These are phyloP conservation scores for Tigriopus japonicus DNA, from an alignment of 1,140 invertebrate genomes.

Conservation along the genomic window DNA sequence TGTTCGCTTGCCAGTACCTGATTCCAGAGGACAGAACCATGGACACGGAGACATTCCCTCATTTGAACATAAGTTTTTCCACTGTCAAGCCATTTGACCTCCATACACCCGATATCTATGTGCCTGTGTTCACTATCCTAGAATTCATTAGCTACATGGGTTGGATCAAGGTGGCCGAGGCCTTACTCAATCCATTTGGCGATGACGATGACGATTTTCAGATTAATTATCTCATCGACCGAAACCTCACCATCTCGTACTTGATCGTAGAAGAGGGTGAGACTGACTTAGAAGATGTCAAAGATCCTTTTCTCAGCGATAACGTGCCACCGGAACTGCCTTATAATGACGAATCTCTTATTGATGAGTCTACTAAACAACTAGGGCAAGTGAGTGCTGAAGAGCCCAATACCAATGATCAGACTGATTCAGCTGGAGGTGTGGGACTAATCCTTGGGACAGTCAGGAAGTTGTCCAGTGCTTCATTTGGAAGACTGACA, in stretches of 20 bases:
- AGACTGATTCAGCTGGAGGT: too few relatives aligned
- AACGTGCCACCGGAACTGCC: conserved; percentile 1
- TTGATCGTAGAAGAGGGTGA: conserved; percentile 14
- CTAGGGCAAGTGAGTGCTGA: too few relatives aligned
- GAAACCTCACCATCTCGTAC: conserved; percentile 13
- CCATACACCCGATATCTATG: conserved; percentile 28
- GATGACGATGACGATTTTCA: conserved; percentile 91
- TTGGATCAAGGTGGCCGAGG: conserved; percentile 85
- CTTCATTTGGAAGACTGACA: too few relatives aligned
- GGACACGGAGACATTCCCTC: conserved; percentile 17
- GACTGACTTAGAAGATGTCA: conserved; percentile 2
- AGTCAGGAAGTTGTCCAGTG: too few relatives aligned
- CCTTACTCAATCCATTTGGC: conserved; percentile 75
- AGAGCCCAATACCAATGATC: too few relatives aligned
- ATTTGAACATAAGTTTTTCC: background rate
- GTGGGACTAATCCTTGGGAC: too few relatives aligned
- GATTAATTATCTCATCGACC: conserved; percentile 13
- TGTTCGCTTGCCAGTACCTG: conserved; percentile 63
- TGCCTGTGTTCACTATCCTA: conserved; percentile 34
- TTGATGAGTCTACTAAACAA: too few relatives aligned
- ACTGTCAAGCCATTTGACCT: conserved; percentile 16
- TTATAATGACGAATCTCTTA: background rate
- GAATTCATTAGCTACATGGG: conserved; percentile 88
- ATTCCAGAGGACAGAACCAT: conserved; percentile 26
- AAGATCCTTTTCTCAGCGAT: conserved; percentile 12